Evolutionary conservation across 2,888 invertebrate species (phyloP), one percentile per base, ranked within the genome.

Genomic region (Cetonia aurata): DNA sequence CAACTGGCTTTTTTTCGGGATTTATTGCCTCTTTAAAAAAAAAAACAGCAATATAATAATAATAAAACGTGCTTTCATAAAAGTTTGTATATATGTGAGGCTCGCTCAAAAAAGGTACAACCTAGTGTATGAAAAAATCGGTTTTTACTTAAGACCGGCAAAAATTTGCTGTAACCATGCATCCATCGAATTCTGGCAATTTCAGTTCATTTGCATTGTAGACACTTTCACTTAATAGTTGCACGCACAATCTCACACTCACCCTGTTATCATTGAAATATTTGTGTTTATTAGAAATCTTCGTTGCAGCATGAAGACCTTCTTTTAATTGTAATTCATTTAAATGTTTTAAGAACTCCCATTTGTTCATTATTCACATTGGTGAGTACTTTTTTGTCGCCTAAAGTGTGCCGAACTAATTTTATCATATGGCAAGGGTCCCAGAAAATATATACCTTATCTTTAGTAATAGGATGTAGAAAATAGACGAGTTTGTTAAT

Each of bases 391-490:
- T 60, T 52, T n/a, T 66, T 60, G n/a, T 71, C 67, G 12, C 72
- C 75, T 33, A 77, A 68, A 12, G 72, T 71, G 57, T 75, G 75
- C 37, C 76, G 50, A 13, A 76, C 67, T 33, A 77, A 59, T 60
- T 78, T 79, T 10, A 78, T 55, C 76, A 79, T 78, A 52, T 78
- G 77, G 48, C 73, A 75, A 12, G 75, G 69, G 73, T 78, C 77
- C 9, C 72, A 71, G 44, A 75, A 68, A 6, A 76, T 37, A 66
- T 71, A 77, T 41, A 74, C 52, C 15, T 69, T 59, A 25, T 74
- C 55, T n/a, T 71, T 69, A 42, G 72, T 75, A 9, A 70, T 62
- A 13, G 76, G 77, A 74, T 78, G 73, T 55, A n/a, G 10, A 71
- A 79, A 77, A 50, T 19, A 75, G 10, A n/a, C n/a, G n/a, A n/a